Evolutionary conservation across 2,113 vertebrate genomes (phyloP), one percentile per base, ranked within the genome.

Genomic region (Xenopus tropicalis): DNA sequence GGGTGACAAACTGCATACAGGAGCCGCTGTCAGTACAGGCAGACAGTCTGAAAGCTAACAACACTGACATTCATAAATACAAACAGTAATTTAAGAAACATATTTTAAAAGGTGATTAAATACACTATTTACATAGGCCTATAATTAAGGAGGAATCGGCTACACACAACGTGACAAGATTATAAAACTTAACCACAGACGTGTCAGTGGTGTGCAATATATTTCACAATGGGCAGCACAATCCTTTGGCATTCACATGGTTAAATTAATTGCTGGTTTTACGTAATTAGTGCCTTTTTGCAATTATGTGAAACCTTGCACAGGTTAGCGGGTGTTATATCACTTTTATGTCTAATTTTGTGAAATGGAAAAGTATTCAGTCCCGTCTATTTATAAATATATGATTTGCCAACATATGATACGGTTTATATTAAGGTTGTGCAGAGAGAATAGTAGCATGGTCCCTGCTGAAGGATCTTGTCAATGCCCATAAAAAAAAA

Each of bases 41-140:
- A 61, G 51, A 51, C 62, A 11, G n/a, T 43, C 13, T 48, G 66
- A 61, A 57, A 48, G 48, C 51, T 43, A 52, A 61, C 59, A 64
- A 74, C 64, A 75, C 72, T 61, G 21, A 61, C 25, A 16, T 23
- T 69, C 44, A 69, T 74, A 74, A 75, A 75, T 75, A 75, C 72
- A 75, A 69, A 75, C 14, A 24, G 22, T 23, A 59, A 23, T 22
- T 24, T 59, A 22, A 23, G 20, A 59, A 59, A 54, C 65, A 62
- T 54, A 57, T 23, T 51, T 58, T 67, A 68, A 37, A 75, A 42
- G 56, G n/a, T 62, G 72, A 24, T 69, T 75, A 75, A 75, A 75
- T 75, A 75, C n/a, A 12, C 43, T 75, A 54, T 75, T 54, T 68
- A 75, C 72, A 74, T 7, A 42, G 21, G 14, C 14, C 69, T 25